Evolutionary conservation across 2,888 invertebrate genomes (phyloP).

Genomic region (Noctuana brunneofusca): DNA sequence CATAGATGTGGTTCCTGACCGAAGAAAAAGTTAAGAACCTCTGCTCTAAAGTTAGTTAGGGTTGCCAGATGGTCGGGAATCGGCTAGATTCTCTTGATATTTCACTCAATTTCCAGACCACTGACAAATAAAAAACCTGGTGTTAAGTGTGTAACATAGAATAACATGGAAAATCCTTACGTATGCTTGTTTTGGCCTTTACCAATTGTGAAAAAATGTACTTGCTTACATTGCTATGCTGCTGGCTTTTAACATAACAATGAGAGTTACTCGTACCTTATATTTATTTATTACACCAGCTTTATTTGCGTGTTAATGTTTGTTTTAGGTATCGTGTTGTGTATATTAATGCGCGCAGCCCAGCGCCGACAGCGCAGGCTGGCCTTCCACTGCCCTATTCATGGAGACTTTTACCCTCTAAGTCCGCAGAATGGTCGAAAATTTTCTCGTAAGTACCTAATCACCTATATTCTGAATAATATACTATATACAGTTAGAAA

Average conservation of each 20-base stretch:
- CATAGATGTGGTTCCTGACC: too few relatives aligned
- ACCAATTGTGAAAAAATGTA: too few relatives aligned
- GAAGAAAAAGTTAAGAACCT: too few relatives aligned
- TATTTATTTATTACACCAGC: neutral
- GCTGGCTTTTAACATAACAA: neutral
- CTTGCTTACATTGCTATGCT: neutral
- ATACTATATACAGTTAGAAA: too few relatives aligned
- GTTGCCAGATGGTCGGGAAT: too few relatives aligned
- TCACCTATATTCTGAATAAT: too few relatives aligned
- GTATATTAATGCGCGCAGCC: slow-evolving; percentile 86
- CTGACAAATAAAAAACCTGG: too few relatives aligned
- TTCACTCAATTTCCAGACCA: too few relatives aligned
- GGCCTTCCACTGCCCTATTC: slow-evolving; percentile 90
- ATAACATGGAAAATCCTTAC: neutral
- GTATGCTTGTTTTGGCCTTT: neutral
- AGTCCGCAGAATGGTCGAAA: slow-evolving; percentile 84
- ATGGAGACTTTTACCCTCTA: slow-evolving; percentile 90
- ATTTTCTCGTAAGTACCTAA: slow-evolving; percentile 69
- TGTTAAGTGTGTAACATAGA: too few relatives aligned
- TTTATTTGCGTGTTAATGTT: neutral
- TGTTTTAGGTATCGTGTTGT: slow-evolving; percentile 84
- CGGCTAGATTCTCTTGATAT: too few relatives aligned
- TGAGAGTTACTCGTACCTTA: neutral
- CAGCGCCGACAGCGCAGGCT: slow-evolving; percentile 86
- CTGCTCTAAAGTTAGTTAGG: too few relatives aligned